Conservation (phyloP, 2,888 invertebrate genomes). For the Cordilura impudica region DNA sequence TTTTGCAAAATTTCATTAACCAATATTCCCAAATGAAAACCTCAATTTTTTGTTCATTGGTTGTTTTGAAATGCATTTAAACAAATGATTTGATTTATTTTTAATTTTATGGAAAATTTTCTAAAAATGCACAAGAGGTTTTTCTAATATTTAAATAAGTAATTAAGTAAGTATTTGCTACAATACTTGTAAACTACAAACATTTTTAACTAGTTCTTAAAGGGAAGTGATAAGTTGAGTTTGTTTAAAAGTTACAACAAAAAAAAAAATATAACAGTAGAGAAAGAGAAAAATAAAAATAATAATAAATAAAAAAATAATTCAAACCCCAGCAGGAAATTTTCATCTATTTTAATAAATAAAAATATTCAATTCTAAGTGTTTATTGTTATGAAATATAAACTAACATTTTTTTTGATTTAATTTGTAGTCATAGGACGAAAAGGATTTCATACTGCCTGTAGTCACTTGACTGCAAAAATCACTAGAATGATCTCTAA, state of each 20-base stretch:
- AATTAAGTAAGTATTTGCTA: not conserved
- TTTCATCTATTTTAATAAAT: no score
- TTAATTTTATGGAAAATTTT: not conserved
- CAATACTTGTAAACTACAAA: slow-evolving; percentile 27
- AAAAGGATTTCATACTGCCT: slow-evolving; percentile 62
- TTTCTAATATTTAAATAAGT: slow-evolving; percentile 21
- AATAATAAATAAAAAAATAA: no score
- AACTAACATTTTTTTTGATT: slow-evolving; percentile 20
- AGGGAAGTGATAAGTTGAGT: slow-evolving; percentile 61
- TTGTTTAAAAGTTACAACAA: slow-evolving; percentile 23
- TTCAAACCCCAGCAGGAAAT: slow-evolving; percentile 15
- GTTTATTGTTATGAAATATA: slow-evolving; percentile 10
- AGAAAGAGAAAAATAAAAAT: not conserved
- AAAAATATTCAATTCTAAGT: not conserved
- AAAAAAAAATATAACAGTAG: not conserved
- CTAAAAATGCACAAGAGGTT: slow-evolving; percentile 44
- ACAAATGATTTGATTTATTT: slow-evolving; percentile 40
- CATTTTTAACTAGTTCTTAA: slow-evolving; percentile 42
- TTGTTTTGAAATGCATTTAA: slow-evolving; percentile 31
- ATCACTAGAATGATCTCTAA: slow-evolving; percentile 58
- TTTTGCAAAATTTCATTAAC: not conserved
- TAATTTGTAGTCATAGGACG: slow-evolving; percentile 60
- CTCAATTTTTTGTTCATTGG: slow-evolving; percentile 62
- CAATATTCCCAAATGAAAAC: slow-evolving; percentile 5
- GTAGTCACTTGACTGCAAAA: slow-evolving; percentile 62